Percentiles rank a stretch among this genome's conserved stretches.
phyloP scores from a whole-genome alignment of 2,888 invertebrate species.

The Leptinotarsa haldemani region DNA sequence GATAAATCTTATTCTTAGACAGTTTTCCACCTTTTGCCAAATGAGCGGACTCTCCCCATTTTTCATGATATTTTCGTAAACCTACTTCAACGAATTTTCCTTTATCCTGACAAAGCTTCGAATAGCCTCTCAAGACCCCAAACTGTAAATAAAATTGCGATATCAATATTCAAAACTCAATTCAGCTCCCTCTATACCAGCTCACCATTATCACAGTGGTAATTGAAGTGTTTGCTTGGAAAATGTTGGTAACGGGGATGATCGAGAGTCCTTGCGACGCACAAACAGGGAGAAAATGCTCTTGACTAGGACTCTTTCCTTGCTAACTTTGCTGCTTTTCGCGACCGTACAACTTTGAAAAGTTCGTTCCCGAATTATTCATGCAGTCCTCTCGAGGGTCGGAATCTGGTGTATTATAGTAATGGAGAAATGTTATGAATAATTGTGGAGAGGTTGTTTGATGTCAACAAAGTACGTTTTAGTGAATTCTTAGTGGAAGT shows the following conservation, averaged over 20 bases:
- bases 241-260: constrained; percentile 50
- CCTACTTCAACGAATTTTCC: constrained; percentile 4
- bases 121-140: constrained; percentile 13
- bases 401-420: constrained; percentile 2
- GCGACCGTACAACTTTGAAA: constrained; percentile 10
- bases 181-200: constrained; percentile 39
- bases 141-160: constrained; percentile 43
- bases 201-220: constrained; percentile 57
- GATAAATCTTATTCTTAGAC: too few species aligned
- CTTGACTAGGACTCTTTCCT: constrained; percentile 19
- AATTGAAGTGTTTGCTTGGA: constrained; percentile 58
- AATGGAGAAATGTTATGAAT: constrained; percentile 16
- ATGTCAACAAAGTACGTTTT: neutral
- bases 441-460: neutral
- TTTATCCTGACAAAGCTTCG: constrained; percentile 17
- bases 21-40: too few species aligned
- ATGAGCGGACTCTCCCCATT: neutral
- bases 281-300: constrained; percentile 9
- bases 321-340: constrained; percentile 14
- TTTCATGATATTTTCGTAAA: constrained; percentile 6
- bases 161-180: constrained; percentile 55
- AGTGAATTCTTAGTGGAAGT: neutral
- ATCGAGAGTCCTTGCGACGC: constrained; percentile 5
- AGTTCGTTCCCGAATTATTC: constrained; percentile 9
- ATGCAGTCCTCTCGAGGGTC: constrained; percentile 1